A percentile compares a stretch with the other conserved stretches of the same genome.
Evolutionary conservation across 2,888 invertebrate genomes (phyloP).

Genomic region (Morpho deidamia): DNA sequence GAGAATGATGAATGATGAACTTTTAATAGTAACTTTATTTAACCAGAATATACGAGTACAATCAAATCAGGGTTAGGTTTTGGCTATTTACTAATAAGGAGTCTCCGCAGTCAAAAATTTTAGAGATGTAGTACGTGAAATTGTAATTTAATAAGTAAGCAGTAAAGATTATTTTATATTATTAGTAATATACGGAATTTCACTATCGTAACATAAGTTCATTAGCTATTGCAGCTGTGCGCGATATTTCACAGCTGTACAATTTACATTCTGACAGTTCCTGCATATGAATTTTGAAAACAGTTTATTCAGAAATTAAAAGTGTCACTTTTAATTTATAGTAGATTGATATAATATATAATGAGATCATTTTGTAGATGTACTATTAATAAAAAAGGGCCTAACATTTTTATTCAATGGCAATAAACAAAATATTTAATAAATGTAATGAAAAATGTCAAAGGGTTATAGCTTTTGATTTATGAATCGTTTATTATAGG

Average conservation of each 20-base stretch:
- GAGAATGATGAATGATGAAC: too few species aligned
- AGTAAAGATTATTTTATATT: neutral
- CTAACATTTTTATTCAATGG: neutral
- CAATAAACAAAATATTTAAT: neutral
- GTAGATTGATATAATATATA: too few species aligned
- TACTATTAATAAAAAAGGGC: too few species aligned
- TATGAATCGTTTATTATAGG: neutral
- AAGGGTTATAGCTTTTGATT: neutral
- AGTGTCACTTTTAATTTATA: too few species aligned
- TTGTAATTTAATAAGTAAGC: neutral
- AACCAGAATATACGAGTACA: too few species aligned
- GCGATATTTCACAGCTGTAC: conserved; percentile 57
- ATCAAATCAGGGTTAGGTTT: too few species aligned
- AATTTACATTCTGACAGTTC: conserved; percentile 55
- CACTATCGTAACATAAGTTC: conserved; percentile 64
- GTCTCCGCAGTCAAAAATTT: neutral
- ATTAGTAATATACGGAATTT: conserved; percentile 52
- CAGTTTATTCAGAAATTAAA: conserved; percentile 20
- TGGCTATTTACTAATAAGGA: too few species aligned
- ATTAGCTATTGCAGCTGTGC: conserved; percentile 61
- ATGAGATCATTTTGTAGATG: too few species aligned
- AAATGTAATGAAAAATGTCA: neutral
- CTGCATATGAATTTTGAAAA: conserved; percentile 51
- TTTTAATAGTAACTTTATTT: too few species aligned
- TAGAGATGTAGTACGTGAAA: neutral